Base-by-base conservation (phyloP, 2,797 vertebrate species). In the Phalanger gymnotis region DNA sequence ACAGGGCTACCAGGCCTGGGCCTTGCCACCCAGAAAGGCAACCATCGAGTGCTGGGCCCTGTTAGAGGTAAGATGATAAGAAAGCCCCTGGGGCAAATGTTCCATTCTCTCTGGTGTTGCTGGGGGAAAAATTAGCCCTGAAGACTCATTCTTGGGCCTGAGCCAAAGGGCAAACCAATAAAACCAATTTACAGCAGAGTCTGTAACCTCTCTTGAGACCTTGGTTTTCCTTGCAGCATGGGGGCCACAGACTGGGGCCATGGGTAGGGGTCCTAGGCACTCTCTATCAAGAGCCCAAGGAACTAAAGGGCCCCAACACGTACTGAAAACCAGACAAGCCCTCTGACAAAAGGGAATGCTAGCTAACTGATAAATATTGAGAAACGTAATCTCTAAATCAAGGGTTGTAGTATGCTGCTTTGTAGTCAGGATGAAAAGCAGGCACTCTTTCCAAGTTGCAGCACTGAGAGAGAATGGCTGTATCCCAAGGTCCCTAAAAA, bases 61-160 rank as follows among this genome's bases (percentile, higher is more conserved):
- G 98, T 99, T 98, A 99, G 99, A 99, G 99, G 99, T 99, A 99
- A 99, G 98, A 97, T 53, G 27, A 95, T 98, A 98, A 97, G 98
- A 98, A 98, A 97, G 2, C 97, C 97, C 5, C 94, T 98, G 0
- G 56, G 90, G 2, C 97, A 96, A 91, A 94, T 98, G 95, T 61
- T 98, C 54, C 55, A 51, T 56, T 96, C 95, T 98, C 95, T 99
- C 94, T 97, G 97, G 4, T 91, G 98, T 94, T 98, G 98, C 97
- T 98, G 98, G 5, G 94, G 97, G 0, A 91, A 93, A 47, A 94
- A 96, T 3, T 97, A 31, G 95, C 97, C 91, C 93, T 98, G 97
- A 98, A 97, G 95, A 97, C 90, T n/a, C 3, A 31, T 1, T 89
- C 91, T 90, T 0, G 61, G 1, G 0, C 93, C 13, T 10, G 95